Percentiles rank a stretch among this genome's conserved stretches.
phyloP scores from a whole-genome alignment of 2,797 vertebrate species.

The Aldrovandia affinis region DNA sequence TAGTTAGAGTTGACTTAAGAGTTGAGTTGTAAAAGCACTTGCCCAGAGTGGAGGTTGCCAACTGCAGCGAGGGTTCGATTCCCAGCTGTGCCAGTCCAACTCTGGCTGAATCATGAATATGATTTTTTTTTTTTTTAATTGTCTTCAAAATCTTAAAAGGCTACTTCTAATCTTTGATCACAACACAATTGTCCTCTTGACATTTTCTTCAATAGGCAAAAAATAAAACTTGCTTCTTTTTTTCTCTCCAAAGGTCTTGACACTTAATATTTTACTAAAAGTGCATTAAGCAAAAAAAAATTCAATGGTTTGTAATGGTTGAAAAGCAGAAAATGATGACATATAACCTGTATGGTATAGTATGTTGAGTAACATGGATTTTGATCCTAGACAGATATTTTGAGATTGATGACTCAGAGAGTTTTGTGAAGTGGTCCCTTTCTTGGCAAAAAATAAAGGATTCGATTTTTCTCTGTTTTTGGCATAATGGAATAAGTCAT shows the following conservation, averaged over 20 bases:
- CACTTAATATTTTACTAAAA: not conserved
- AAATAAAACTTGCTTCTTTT: not conserved
- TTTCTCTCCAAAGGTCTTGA: not conserved
- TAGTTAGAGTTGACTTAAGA: too few relatives aligned
- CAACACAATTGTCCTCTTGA: not conserved
- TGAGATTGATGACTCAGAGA: conserved; percentile 21
- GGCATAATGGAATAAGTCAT: conserved; percentile 62
- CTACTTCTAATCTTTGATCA: not conserved
- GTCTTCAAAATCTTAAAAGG: too few relatives aligned
- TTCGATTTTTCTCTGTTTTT: conserved; percentile 49
- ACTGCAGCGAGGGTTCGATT: too few relatives aligned
- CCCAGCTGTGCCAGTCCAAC: too few relatives aligned
- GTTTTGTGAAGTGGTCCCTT: conserved; percentile 44
- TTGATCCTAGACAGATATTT: conserved; percentile 22
- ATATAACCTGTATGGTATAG: conserved; percentile 34
- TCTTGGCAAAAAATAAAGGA: conserved; percentile 47
- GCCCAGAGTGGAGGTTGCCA: too few relatives aligned
- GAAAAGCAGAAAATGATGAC: not conserved
- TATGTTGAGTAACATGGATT: conserved; percentile 39
- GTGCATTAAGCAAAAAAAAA: not conserved
- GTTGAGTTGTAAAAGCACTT: too few relatives aligned
- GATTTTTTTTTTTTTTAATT: too few relatives aligned
- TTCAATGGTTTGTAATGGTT: not conserved
- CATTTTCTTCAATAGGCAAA: not conserved
- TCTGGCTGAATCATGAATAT: too few relatives aligned